These are phyloP conservation scores for Morpho deidamia DNA, from an alignment of 2,888 invertebrate species.

Conservation along the genomic window DNA sequence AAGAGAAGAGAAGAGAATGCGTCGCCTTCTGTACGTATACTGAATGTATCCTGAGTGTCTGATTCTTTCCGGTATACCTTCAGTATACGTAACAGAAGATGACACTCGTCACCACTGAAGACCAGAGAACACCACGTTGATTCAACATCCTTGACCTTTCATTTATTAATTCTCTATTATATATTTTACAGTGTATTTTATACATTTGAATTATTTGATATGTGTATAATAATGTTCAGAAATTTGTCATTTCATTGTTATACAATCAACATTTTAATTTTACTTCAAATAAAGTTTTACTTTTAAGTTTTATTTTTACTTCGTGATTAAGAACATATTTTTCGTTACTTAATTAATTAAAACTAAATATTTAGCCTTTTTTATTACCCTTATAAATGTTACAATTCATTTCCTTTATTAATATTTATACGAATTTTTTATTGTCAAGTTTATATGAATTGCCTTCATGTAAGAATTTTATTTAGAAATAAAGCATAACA, in stretches of 20 bases:
- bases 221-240: no score
- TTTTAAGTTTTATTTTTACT: no score
- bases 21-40: conserved; percentile 99
- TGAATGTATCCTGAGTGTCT: conserved; percentile 99
- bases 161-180: background rate
- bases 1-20: conserved; percentile 71
- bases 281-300: no score
- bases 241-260: no score
- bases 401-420: no score
- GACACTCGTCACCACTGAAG: conserved; percentile 83
- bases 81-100: conserved; percentile 99
- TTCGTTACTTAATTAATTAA: no score
- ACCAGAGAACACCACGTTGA: conserved; percentile 21
- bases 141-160: conserved; percentile 28
- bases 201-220: background rate
- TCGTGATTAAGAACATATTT: no score
- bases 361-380: no score
- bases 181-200: background rate
- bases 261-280: no score
- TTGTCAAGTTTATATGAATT: background rate
- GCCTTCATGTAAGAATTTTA: background rate
- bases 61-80: conserved; percentile 98
- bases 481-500: conserved; percentile 1
- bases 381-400: no score
- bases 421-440: no score